Evolutionary conservation across 1,140 invertebrate genomes (phyloP).

Genomic region (Eriocheir sinensis): DNA sequence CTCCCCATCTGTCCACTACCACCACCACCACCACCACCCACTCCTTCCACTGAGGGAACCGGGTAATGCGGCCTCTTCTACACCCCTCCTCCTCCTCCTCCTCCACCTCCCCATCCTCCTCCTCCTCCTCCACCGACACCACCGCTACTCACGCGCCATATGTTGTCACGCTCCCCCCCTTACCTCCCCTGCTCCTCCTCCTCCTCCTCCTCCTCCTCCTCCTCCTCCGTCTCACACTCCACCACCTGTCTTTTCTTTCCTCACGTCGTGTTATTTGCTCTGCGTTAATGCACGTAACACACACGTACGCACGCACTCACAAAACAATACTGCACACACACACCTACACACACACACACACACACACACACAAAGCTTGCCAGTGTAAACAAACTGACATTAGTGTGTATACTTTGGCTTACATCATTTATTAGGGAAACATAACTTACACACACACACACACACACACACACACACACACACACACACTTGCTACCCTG

Average conservation of each 20-base stretch:
- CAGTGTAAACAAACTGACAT: not conserved
- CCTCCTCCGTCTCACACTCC: not conserved
- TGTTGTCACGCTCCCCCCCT: not conserved
- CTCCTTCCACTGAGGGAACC: not conserved
- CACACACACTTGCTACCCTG: not conserved
- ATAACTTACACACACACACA: not conserved
- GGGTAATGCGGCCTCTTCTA: not conserved
- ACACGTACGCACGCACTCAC: not conserved
- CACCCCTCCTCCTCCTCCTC: not conserved
- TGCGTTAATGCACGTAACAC: slow-evolving; percentile 5
- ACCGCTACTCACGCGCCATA: not conserved
- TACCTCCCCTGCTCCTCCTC: too few relatives aligned
- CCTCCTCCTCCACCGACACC: too few relatives aligned
- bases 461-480: not conserved
- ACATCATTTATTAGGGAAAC: too few relatives aligned
- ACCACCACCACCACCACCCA: not conserved
- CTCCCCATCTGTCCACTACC: too few relatives aligned
- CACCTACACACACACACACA: not conserved
- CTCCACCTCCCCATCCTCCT: not conserved
- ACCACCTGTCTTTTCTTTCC: not conserved
- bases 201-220: too few relatives aligned
- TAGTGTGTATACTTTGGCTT: not conserved
- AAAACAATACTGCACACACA: too few relatives aligned
- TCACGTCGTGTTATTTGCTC: not conserved
- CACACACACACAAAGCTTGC: not conserved